These are phyloP conservation scores for Sebastes glaucus DNA, from an alignment of 2,797 vertebrate species.

Conservation along the genomic window DNA sequence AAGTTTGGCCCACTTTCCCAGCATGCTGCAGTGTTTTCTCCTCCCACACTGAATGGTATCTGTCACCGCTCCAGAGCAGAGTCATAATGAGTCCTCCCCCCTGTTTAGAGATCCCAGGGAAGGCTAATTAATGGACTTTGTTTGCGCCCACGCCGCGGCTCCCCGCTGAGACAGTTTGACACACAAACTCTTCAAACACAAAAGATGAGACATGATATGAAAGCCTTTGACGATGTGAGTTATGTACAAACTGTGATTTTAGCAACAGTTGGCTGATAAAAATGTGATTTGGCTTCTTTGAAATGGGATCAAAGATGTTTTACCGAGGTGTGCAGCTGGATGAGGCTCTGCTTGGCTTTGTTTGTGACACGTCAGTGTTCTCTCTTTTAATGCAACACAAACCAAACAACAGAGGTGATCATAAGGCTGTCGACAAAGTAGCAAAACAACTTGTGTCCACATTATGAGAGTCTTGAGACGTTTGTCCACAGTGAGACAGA, in stretches of 20 bases:
- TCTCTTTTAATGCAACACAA: not conserved
- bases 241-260: not conserved
- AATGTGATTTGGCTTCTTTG: not conserved
- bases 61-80: not conserved
- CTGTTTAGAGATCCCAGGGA: not conserved
- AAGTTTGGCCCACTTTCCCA: not conserved
- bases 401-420: not conserved
- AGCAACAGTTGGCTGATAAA: not conserved
- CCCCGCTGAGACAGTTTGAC: constrained; percentile 2
- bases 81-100: not conserved
- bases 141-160: not conserved
- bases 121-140: constrained; percentile 30
- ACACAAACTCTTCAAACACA: constrained; percentile 17
- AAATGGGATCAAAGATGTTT: not conserved
- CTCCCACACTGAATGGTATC: not conserved
- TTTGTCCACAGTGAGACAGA: not conserved
- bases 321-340: not conserved
- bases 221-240: not conserved
- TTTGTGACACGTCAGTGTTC: not conserved
- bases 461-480: not conserved
- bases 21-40: not conserved
- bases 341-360: not conserved
- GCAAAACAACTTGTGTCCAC: not conserved
- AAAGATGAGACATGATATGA: not conserved
- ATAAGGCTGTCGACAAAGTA: not conserved